Conservation (phyloP, 2,113 vertebrate genomes). For the Cygnus buccinator region DNA sequence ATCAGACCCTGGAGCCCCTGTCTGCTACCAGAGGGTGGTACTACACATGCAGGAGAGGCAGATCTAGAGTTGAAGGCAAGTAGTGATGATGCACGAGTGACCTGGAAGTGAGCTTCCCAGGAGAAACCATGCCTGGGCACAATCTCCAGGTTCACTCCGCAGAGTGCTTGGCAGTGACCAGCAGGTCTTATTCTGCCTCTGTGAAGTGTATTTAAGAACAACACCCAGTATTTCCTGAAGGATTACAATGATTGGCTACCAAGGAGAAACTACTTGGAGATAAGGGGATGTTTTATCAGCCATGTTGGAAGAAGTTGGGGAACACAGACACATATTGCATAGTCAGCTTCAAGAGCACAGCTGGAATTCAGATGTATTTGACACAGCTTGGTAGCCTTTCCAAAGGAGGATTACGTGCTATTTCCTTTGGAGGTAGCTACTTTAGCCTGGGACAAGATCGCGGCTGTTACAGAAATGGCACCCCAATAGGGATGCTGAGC, state of each 20-base stretch:
- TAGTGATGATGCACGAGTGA: background rate
- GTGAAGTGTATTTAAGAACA: background rate
- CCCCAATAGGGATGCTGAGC: background rate
- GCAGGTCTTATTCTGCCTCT: background rate
- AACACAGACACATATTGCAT: conserved; percentile 33
- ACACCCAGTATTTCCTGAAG: conserved; percentile 11
- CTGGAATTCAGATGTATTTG: conserved; percentile 57
- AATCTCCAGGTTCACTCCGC: background rate
- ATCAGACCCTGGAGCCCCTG: background rate
- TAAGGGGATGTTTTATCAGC: background rate
- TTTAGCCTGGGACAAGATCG: background rate
- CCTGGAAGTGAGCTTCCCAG: background rate
- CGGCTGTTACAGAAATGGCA: background rate
- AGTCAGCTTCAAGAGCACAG: conserved; percentile 36
- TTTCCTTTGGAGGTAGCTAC: conserved; percentile 59
- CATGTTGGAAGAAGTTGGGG: background rate
- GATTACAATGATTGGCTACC: background rate
- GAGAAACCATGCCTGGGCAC: background rate
- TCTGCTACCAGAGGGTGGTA: background rate
- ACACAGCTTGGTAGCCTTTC: conserved; percentile 23
- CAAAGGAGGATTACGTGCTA: conserved; percentile 27
- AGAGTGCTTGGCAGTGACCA: background rate
- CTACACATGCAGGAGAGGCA: background rate
- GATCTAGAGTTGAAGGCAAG: background rate
- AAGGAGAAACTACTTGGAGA: background rate